Evolutionary conservation across 2,113 vertebrate species (phyloP), one percentile per base, ranked within the genome.

Genomic region (Pseudorectes ferrugineus): DNA sequence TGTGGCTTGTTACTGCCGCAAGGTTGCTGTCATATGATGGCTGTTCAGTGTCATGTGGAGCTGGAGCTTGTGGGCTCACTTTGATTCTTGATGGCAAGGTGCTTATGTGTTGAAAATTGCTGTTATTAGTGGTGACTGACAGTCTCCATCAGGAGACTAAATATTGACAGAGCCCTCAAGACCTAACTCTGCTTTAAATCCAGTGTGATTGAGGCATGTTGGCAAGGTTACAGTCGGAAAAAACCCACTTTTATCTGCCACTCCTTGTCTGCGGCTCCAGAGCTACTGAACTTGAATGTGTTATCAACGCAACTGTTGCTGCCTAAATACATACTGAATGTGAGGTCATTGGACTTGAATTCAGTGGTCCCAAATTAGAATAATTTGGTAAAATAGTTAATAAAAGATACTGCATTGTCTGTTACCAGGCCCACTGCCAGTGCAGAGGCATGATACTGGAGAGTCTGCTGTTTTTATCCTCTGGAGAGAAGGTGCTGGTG

Each of bases 111-210:
- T 78, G 63, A 91, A 92, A 85, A 89, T 71, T 78, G 24, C 54
- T 75, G 35, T 61, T 92, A 28, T 75, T 85, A 54, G 67, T 72
- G 62, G 59, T 88, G 71, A 66, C 78, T 85, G 72, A 54, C 81
- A 79, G 78, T 93, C 77, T 71, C 54, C 35, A 48, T 82, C 33
- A 55, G 58, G 66, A 92, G 18, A 46, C 70, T 55, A 49, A 76
- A 77, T 82, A 73, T 79, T 93, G 80, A 66, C 86, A 80, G 71
- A 90, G 36, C 62, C 88, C 73, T 95, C 31, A 54, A 95, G 43
- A 84, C 72, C 10, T 20, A 86, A 29, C 43, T 83, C 59, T 92
- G 43, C 48, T 92, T 85, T 81, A 80, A 87, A 89, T 87, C 76
- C 68, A 36, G 1, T 23, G 31, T 84, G 76, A 80, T 10, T 90